phyloP scores from a whole-genome alignment of 2,797 vertebrate species.

The Onychomys leucogaster region DNA sequence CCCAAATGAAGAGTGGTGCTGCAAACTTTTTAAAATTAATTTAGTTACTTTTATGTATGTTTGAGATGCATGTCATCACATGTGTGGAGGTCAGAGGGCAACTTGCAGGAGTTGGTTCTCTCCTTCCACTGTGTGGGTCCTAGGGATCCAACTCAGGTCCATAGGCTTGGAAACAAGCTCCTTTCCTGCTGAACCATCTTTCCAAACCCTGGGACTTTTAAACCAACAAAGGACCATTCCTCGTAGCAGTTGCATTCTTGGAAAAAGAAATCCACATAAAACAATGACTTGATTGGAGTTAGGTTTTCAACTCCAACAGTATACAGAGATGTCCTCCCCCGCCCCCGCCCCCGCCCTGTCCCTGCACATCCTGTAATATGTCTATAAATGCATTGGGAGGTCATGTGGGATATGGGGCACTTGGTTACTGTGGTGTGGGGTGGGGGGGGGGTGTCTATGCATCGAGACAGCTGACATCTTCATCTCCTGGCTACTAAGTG shows the following conservation, averaged over 20 bases:
- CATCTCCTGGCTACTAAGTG: neutral
- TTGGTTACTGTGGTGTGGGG: neutral
- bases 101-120: neutral
- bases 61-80: neutral
- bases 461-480: neutral
- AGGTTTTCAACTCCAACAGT: neutral
- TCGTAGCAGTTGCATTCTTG: neutral
- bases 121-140: neutral
- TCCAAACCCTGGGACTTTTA: neutral
- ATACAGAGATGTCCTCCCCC: neutral
- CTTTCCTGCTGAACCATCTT: neutral
- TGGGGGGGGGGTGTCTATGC: too few relatives aligned
- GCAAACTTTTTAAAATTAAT: neutral
- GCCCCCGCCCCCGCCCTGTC: too few relatives aligned
- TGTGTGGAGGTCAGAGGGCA: neutral
- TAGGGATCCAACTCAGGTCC: neutral
- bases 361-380: rapidly evolving
- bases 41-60: neutral
- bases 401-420: neutral
- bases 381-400: neutral
- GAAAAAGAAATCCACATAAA: neutral
- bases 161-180: neutral
- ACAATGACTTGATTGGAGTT: neutral
- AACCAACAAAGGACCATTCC: neutral
- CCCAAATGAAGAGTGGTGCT: neutral